Evolutionary conservation across 2,888 invertebrate species (phyloP).

Genomic region (Eupelmus urozonus): DNA sequence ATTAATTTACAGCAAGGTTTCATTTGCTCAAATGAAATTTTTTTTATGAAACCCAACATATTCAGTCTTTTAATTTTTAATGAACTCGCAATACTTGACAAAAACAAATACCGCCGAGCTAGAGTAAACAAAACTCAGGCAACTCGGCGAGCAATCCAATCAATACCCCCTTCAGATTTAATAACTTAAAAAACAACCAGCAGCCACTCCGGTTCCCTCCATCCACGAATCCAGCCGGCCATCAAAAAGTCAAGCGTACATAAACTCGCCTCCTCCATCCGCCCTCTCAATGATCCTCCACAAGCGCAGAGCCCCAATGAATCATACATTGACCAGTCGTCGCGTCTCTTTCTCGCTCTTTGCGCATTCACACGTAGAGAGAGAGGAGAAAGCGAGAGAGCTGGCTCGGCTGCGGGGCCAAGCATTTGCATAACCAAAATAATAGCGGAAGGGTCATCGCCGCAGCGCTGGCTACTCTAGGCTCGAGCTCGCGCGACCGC

Average conservation of each 20-base stretch:
- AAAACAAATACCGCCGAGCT: no score
- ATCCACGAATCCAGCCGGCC: not conserved
- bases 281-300: conserved; percentile 18
- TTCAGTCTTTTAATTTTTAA: no score
- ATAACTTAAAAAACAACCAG: not conserved
- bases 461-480: conserved; percentile 5
- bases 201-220: not conserved
- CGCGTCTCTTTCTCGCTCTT: conserved; percentile 6
- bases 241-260: conserved; percentile 9
- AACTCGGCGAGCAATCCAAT: not conserved
- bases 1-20: no score
- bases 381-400: not conserved
- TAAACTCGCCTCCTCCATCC: not conserved
- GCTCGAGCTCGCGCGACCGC: no score
- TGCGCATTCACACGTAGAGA: not conserved
- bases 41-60: no score
- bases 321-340: conserved; percentile 30
- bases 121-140: no score
- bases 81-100: no score
- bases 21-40: no score
- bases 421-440: conserved; percentile 60
- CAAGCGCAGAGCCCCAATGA: conserved; percentile 13
- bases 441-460: conserved; percentile 55
- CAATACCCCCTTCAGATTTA: not conserved
- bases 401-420: conserved; percentile 53